Base-by-base conservation (phyloP, 2,888 invertebrate genomes). In the Drosophila nr. medialis region DNA sequence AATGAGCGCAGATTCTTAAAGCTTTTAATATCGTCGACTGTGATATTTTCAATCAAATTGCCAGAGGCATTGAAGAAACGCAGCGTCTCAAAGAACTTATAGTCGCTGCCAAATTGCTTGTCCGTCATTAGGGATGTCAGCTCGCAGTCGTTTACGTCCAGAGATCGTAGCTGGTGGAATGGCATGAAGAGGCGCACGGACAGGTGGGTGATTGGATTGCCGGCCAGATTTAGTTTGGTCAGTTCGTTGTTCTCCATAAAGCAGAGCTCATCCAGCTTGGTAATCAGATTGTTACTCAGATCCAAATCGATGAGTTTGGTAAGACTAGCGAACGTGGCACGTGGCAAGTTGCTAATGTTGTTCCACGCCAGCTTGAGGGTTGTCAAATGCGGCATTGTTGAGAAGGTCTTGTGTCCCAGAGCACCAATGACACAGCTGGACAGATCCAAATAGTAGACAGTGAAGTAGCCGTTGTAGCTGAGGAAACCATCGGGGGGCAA, bases 121-220 rank as follows among this genome's bases (percentile, higher is more conserved):
- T 94, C 94, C 76, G 94, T 94, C 95, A 96, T 95, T 32, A 97
- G 92, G 59, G 95, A 93, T n/a, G 94, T 94, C 73, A 97, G 92
- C 67, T 94, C 94, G 77, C 96, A 95, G 86, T 95, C 94, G 90
- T 96, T 96, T 62, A 96, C 94, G 86, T 97, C 96, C 62, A 97
- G 92, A 88, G 95, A 95, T 34, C 94, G 85, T 30, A 97, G 93
- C 76, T 94, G 93, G 7, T 94, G 94, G 40, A 95, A 94, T 64
- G 94, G 93, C 67, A 94, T 88, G 92, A 97, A 97, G 4, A 96
- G 94, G 66, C 95, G 94, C 2, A 95, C 94, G 62, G 96, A 95
- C 4, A 97, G 91, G 13, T 94, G 94, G 74, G 94, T 94, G 68
- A 97, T 93, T 1, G 95, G 95, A 92, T 97, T 97, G 18, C 96